These are phyloP conservation scores for Bucorvus abyssinicus DNA, from an alignment of 2,797 vertebrate genomes.

Conservation along the genomic window DNA sequence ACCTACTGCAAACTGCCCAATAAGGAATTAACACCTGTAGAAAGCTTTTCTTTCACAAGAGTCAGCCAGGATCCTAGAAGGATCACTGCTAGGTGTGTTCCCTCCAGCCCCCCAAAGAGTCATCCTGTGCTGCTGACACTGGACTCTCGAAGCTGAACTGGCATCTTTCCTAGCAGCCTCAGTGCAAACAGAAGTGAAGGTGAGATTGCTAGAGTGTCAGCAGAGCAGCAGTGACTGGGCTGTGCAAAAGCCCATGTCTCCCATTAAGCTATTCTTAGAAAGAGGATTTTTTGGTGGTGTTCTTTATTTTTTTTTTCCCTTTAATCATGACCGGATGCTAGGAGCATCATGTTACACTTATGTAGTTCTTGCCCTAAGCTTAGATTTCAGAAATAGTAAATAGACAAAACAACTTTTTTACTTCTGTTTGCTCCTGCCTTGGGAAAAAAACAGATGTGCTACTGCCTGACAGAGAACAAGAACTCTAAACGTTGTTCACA, in stretches of 20 bases:
- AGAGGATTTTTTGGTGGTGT: background rate
- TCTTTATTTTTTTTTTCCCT: background rate
- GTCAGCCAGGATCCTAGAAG: background rate
- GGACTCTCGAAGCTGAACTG: background rate
- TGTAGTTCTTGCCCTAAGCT: background rate
- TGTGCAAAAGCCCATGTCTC: background rate
- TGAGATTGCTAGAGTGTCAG: background rate
- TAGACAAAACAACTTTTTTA: background rate
- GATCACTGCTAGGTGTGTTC: background rate
- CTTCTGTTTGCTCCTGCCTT: background rate
- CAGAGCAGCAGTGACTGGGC: background rate
- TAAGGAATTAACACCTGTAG: background rate
- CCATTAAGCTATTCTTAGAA: background rate
- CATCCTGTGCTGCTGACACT: background rate
- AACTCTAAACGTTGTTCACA: background rate
- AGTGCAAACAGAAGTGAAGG: background rate
- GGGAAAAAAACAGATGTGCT: background rate
- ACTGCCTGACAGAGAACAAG: background rate
- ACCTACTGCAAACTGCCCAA: background rate
- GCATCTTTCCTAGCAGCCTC: background rate
- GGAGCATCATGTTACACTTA: background rate
- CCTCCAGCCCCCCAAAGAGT: background rate
- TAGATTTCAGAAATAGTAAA: slow-evolving; percentile 11
- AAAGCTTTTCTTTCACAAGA: background rate
- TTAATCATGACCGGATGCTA: background rate